Conservation (phyloP, 2,888 invertebrate genomes). For the Dasypogon diadema region DNA sequence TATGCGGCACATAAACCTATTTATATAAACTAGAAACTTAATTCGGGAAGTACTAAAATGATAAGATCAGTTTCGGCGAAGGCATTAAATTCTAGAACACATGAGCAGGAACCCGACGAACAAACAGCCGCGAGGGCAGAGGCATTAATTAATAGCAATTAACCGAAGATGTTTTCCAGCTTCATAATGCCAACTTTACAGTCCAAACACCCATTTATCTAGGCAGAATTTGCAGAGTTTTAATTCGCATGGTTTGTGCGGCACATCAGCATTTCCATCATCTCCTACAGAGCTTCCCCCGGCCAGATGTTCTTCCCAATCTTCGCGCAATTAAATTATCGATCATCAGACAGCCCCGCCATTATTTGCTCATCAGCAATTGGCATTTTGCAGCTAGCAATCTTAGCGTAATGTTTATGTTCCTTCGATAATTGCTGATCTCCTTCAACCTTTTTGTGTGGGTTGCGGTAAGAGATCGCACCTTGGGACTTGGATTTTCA, state of each 20-base stretch:
- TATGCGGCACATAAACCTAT: no score
- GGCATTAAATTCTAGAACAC: neutral
- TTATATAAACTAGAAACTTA: no score
- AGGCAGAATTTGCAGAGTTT: neutral
- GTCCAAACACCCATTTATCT: constrained; percentile 2
- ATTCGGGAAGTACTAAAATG: constrained; percentile 19
- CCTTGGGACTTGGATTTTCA: constrained; percentile 17
- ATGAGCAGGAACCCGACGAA: neutral
- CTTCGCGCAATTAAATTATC: constrained; percentile 47
- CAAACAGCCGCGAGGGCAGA: constrained; percentile 14
- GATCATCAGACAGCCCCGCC: constrained; percentile 34
- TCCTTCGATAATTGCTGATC: constrained; percentile 32
- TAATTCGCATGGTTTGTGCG: constrained; percentile 8
- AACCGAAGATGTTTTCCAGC: constrained; percentile 27
- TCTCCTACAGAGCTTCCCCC: neutral
- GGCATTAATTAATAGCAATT: constrained; percentile 40
- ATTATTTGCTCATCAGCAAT: constrained; percentile 41
- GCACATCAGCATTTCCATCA: neutral
- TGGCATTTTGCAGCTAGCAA: constrained; percentile 15
- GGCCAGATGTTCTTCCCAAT: constrained; percentile 1
- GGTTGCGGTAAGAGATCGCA: constrained; percentile 1
- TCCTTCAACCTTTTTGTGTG: constrained; percentile 23
- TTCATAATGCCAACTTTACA: constrained; percentile 8
- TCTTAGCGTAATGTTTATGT: constrained; percentile 14
- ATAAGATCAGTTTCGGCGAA: neutral